Percentiles rank a stretch among this genome's conserved stretches.
These are phyloP conservation scores for Leptinotarsa tumamoca DNA, from an alignment of 2,888 invertebrate species.

Conservation along the genomic window DNA sequence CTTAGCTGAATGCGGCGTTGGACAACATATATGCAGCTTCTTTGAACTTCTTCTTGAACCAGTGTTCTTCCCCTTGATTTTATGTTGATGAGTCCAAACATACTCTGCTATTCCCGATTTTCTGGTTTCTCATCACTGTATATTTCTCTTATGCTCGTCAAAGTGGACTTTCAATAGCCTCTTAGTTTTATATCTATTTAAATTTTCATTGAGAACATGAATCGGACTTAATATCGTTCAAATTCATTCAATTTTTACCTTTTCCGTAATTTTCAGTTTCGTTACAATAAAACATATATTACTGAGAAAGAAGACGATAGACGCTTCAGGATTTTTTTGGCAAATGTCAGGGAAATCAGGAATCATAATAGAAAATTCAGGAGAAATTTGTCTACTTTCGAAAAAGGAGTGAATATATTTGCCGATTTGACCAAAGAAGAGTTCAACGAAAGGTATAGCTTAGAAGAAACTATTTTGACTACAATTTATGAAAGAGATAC, in stretches of 20 bases:
- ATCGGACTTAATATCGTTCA: no score
- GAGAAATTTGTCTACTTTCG: conserved; percentile 37
- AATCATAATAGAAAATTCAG: conserved; percentile 43
- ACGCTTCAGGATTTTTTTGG: conserved; percentile 38
- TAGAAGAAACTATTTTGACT: background rate
- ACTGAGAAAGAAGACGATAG: conserved; percentile 38
- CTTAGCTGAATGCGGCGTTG: no score
- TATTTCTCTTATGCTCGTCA: no score
- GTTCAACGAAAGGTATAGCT: conserved; percentile 3
- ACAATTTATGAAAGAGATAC: background rate
- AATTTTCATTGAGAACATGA: no score
- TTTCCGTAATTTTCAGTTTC: conserved; percentile 17
- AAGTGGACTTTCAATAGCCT: no score
- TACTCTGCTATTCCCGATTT: no score
- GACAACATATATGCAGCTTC: no score
- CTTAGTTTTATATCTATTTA: no score
- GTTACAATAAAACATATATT: conserved; percentile 36
- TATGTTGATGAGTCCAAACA: no score
- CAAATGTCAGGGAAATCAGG: conserved; percentile 35
- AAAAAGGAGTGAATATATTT: conserved; percentile 41
- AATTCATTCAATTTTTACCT: background rate
- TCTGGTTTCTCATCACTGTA: no score
- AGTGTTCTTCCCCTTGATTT: no score
- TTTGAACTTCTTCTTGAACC: no score
- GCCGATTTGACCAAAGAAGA: conserved; percentile 44